Evolutionary conservation across 2,113 vertebrate genomes (phyloP).

Genomic region (Barbus barbus): DNA sequence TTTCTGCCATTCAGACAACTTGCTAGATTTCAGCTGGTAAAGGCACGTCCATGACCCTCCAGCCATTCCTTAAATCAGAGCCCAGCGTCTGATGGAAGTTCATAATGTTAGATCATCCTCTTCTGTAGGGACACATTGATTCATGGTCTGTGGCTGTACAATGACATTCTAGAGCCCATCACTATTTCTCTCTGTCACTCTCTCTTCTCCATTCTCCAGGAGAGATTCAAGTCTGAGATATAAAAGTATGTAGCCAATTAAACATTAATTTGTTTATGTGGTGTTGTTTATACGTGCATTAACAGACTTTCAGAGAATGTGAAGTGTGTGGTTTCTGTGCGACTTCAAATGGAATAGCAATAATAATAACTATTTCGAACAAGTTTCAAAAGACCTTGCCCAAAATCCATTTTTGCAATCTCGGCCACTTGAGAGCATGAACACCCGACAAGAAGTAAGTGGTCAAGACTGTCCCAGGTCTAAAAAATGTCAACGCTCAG

Average conservation of each 20-base stretch:
- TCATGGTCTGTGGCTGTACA: constrained; percentile 54
- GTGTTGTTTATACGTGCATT: too few species aligned
- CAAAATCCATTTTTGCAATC: too few species aligned
- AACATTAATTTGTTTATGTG: not conserved
- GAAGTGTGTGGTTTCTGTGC: not conserved
- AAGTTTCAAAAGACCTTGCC: not conserved
- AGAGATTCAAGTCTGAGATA: not conserved
- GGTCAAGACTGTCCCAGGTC: too few species aligned
- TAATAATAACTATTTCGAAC: not conserved
- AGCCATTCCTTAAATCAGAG: constrained; percentile 66
- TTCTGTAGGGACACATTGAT: constrained; percentile 64
- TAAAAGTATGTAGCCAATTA: not conserved
- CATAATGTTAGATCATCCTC: constrained; percentile 57
- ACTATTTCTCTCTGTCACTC: not conserved
- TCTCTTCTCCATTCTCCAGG: not conserved
- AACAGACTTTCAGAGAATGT: not conserved
- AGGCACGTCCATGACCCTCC: constrained; percentile 61
- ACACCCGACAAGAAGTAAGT: too few species aligned
- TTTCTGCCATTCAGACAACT: constrained; percentile 43
- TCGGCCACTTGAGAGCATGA: too few species aligned
- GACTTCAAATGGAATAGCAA: not conserved
- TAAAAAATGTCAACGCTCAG: too few species aligned
- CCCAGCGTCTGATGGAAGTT: constrained; percentile 53
- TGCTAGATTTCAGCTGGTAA: constrained; percentile 66
- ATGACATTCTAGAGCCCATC: constrained; percentile 51